Percentiles rank a stretch among this genome's conserved stretches.
Evolutionary conservation across 1,140 invertebrate species (phyloP).

Genomic region (Maconellicoccus hirsutus): DNA sequence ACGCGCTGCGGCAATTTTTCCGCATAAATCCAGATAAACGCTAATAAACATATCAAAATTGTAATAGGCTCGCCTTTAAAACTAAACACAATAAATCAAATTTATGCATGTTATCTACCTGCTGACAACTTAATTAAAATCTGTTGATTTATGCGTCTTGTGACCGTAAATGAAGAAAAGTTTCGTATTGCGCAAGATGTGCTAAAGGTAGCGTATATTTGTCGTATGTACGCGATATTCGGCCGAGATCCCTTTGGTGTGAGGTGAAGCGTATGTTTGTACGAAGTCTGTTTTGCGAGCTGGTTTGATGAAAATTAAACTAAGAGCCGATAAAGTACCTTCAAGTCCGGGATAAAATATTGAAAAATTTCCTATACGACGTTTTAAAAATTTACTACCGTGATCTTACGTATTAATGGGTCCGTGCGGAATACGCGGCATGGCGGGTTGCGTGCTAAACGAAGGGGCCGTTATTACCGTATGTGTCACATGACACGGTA

Average conservation of each 20-base stretch:
- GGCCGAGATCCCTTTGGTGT: no score
- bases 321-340: not conserved
- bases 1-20: not conserved
- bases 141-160: conserved; percentile 16
- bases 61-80: conserved; percentile 1
- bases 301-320: not conserved
- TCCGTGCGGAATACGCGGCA: not conserved
- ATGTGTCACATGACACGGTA: not conserved
- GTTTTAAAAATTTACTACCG: conserved; percentile 7
- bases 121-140: conserved; percentile 20
- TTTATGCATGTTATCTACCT: conserved; percentile 3
- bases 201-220: not conserved
- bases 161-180: conserved; percentile 6
- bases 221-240: not conserved
- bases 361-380: not conserved
- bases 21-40: not conserved
- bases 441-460: not conserved
- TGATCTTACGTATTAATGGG: conserved; percentile 6
- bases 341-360: not conserved
- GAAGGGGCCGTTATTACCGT: not conserved
- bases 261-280: no score
- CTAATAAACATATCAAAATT: conserved; percentile 6
- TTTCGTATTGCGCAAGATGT: not conserved
- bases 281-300: no score
- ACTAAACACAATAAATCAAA: conserved; percentile 1